Base-by-base conservation (phyloP, 2,113 vertebrate genomes). In the Oryzias celebensis region DNA sequence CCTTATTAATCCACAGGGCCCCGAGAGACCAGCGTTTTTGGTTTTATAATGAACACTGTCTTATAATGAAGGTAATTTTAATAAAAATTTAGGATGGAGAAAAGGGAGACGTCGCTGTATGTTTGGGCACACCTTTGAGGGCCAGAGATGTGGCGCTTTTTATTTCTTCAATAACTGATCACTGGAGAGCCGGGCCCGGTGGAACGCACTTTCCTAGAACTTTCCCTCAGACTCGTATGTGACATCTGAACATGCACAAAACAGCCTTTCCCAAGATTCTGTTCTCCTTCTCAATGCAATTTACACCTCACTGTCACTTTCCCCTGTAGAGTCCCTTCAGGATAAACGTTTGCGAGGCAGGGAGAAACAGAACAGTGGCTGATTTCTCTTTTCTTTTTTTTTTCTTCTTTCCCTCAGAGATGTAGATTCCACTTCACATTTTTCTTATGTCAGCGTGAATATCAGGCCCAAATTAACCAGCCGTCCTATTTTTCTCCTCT, bases 21-120 rank as follows among this genome's bases (percentile, higher is more conserved):
- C 90, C 88, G 82, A 62, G 92, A 92, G 91, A 90, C 87, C 79
- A 55, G 85, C 87, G 79, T 86, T 89, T 91, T 91, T 90, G 90
- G 85, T 86, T 91, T 91, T 87, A 90, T 93, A 93, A 92, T 92
- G 91, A 93, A 92, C 87, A 87, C 83, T 82, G 88, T 87, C 87
- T 88, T 88, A 84, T 92, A 91, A 93, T 92, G 91, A 91, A 92
- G 92, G 92, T 91, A 90, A 91, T 91, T 92, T 92, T 90, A 91
- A 91, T 92, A 89, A 89, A 91, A 92, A 89, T 88, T 85, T 87
- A 85, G 87, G 51, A 74, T 6, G 63, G 62, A 83, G 84, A 63
- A 75, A 67, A 75, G 58, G 75, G 67, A 54, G 84, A 61, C 12
- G 81, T 87, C 82, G 88, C 81, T 31, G 18, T 61, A 71, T 82